Conservation (phyloP, 1,140 invertebrate genomes). For the Dendrolimus kikuchii region DNA sequence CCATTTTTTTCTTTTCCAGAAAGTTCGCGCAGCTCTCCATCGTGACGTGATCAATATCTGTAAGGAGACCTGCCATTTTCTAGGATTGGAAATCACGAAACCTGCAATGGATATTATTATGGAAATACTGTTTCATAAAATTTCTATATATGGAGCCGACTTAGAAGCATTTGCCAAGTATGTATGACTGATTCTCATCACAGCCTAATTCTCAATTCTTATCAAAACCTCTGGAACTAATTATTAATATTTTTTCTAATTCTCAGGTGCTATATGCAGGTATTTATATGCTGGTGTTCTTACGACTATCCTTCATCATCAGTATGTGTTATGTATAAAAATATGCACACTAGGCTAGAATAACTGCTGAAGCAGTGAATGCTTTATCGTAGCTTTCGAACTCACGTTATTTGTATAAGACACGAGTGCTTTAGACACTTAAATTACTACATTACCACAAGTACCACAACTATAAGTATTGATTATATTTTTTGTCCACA, state of each 20-base stretch:
- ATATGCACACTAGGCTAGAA: no score
- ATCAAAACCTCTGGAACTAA: background rate
- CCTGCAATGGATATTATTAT: slow-evolving; percentile 65
- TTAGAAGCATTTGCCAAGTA: slow-evolving; percentile 74
- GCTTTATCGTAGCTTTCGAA: no score
- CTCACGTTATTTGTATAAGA: no score
- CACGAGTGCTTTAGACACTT: no score
- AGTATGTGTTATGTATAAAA: no score
- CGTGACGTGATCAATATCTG: no score
- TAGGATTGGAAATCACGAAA: slow-evolving; percentile 61
- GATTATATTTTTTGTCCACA: slow-evolving; percentile 19
- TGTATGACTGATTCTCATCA: slow-evolving; percentile 10
- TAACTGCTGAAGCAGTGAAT: no score
- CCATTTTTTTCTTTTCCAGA: no score
- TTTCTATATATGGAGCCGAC: slow-evolving; percentile 64
- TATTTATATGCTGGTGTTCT: no score
- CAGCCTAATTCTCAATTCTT: background rate
- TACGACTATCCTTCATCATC: no score
- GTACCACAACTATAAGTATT: background rate
- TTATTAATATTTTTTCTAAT: background rate
- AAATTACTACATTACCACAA: background rate
- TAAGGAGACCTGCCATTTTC: slow-evolving; percentile 53
- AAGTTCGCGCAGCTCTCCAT: no score
- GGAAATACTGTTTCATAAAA: slow-evolving; percentile 63
- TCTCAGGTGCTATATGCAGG: no score